Percentiles rank a stretch among this genome's conserved stretches.
Evolutionary conservation across 2,888 invertebrate genomes (phyloP).

Genomic region (Caenorhabditis sp.): DNA sequence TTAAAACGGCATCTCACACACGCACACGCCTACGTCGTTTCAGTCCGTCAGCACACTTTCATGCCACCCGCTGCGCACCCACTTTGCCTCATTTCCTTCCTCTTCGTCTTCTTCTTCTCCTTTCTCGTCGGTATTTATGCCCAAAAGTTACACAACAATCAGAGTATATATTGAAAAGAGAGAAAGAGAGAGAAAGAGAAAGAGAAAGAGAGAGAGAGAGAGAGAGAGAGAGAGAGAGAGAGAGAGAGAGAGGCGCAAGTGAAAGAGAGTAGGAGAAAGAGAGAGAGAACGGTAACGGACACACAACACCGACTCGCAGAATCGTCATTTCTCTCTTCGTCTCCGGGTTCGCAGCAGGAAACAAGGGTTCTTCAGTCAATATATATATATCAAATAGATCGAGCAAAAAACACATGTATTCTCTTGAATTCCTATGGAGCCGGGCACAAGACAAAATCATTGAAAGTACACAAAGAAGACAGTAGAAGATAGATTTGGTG

Average conservation of each 20-base stretch:
- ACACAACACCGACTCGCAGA: conserved; percentile 45
- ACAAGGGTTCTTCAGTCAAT: conserved; percentile 8
- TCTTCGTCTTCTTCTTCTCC: background rate
- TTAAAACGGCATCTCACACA: background rate
- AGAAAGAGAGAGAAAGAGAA: conserved; percentile 29
- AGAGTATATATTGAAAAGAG: conserved; percentile 17
- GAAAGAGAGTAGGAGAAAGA: conserved; percentile 41
- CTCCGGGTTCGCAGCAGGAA: conserved; percentile 11
- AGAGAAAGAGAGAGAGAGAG: conserved; percentile 19
- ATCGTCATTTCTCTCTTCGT: conserved; percentile 29
- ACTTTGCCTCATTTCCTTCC: background rate
- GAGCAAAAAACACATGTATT: conserved; percentile 55
- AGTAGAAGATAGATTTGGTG: conserved; percentile 4
- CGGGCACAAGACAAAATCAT: conserved; percentile 56
- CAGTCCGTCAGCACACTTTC: conserved; percentile 2
- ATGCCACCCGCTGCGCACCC: background rate
- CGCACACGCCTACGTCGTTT: conserved; percentile 20
- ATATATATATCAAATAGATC: conserved; percentile 8
- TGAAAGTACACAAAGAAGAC: conserved; percentile 37
- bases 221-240: conserved; percentile 20
- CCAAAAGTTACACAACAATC: conserved; percentile 39
- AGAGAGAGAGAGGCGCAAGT: conserved; percentile 20
- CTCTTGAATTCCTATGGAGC: conserved; percentile 40
- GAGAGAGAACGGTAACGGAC: conserved; percentile 42
- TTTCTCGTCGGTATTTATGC: background rate